These are phyloP conservation scores for Mesorhabditis belari DNA, from an alignment of 2,888 invertebrate species.

Conservation along the genomic window DNA sequence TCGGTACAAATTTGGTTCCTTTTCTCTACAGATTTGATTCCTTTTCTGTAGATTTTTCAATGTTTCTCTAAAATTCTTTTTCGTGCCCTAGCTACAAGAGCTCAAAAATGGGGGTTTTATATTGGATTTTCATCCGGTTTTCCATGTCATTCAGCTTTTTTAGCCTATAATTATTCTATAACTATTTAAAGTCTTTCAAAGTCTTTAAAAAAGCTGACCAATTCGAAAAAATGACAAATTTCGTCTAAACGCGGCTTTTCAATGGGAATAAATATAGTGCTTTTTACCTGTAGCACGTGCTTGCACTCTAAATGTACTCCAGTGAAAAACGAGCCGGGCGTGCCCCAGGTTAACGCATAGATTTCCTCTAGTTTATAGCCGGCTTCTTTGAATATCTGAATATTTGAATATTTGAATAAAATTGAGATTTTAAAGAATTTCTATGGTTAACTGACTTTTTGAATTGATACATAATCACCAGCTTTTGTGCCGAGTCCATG, in stretches of 20 bases:
- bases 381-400: not conserved
- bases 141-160: no score
- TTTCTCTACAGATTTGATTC: no score
- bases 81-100: no score
- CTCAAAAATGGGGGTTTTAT: no score
- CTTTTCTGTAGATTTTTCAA: no score
- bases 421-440: not conserved
- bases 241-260: no score
- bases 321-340: not conserved
- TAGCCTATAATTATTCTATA: no score
- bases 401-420: not conserved
- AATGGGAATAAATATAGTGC: no score
- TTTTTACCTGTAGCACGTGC: not conserved
- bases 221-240: not conserved
- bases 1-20: no score
- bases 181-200: no score
- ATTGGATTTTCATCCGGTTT: no score
- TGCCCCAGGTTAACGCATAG: not conserved
- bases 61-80: no score
- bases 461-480: not conserved
- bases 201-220: not conserved
- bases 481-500: not conserved
- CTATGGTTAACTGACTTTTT: not conserved
- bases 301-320: not conserved
- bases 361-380: not conserved